These are phyloP conservation scores for Maniola hyperantus DNA, from an alignment of 2,888 invertebrate genomes.

Conservation along the genomic window DNA sequence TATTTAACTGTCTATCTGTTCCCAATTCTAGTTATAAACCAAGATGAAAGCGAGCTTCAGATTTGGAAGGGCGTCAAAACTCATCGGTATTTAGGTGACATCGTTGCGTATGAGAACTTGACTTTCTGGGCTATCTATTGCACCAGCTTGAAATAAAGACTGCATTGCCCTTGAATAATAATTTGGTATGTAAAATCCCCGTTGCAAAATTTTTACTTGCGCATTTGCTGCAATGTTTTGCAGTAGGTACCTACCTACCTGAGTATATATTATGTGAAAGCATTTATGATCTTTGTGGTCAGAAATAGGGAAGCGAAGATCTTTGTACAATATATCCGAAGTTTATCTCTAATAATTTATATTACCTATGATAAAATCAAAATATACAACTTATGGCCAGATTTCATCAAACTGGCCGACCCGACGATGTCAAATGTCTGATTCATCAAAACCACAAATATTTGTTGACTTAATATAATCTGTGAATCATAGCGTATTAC, in stretches of 20 bases:
- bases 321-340: too few species aligned
- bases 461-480: background rate
- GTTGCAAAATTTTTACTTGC: background rate
- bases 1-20: conserved; percentile 10
- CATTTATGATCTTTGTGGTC: background rate
- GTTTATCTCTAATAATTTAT: too few species aligned
- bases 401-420: background rate
- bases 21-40: conserved; percentile 30
- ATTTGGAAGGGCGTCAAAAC: conserved; percentile 42
- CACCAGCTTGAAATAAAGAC: conserved; percentile 15
- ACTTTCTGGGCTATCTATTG: conserved; percentile 25
- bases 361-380: too few species aligned
- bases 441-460: conserved; percentile 4
- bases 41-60: conserved; percentile 32
- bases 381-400: background rate
- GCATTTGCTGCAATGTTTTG: conserved; percentile 15
- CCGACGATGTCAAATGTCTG: background rate
- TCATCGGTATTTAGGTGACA: conserved; percentile 44
- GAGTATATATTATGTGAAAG: background rate
- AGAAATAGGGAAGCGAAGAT: background rate
- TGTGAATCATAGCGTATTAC: background rate
- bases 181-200: background rate
- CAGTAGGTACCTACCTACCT: too few species aligned
- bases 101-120: conserved; percentile 28
- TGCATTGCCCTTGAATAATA: conserved; percentile 8